These are phyloP conservation scores for Polydrusus cervinus DNA, from an alignment of 2,888 invertebrate species.

Conservation along the genomic window DNA sequence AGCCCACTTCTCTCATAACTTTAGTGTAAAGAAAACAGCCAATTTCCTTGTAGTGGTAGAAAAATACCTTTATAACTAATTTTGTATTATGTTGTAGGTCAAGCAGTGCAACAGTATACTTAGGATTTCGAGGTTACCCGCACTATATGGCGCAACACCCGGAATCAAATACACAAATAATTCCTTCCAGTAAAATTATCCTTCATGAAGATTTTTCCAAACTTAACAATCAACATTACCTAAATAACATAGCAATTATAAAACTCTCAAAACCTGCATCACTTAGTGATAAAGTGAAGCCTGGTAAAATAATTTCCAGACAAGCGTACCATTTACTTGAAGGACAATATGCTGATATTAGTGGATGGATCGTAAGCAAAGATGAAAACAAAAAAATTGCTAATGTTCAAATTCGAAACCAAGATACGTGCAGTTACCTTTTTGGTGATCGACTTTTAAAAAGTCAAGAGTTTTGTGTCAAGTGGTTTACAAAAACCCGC, in stretches of 20 bases:
- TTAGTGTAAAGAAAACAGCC: too few species aligned
- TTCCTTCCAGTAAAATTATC: not conserved
- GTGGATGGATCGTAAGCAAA: constrained; percentile 19
- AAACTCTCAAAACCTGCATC: constrained; percentile 17
- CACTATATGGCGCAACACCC: constrained; percentile 9
- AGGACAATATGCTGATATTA: constrained; percentile 11
- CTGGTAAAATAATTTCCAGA: constrained; percentile 23
- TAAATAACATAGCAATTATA: constrained; percentile 38
- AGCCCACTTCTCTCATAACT: too few species aligned
- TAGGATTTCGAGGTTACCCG: constrained; percentile 30
- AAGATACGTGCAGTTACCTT: constrained; percentile 29
- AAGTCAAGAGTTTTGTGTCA: constrained; percentile 35
- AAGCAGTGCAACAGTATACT: constrained; percentile 6
- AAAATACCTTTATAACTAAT: too few species aligned
- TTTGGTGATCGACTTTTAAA: constrained; percentile 14
- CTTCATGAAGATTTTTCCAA: constrained; percentile 32
- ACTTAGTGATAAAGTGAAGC: not conserved
- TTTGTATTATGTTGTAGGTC: constrained; percentile 9
- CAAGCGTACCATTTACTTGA: constrained; percentile 16
- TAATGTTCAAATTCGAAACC: constrained; percentile 17
- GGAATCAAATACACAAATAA: constrained; percentile 25
- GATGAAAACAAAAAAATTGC: constrained; percentile 24
- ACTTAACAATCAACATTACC: constrained; percentile 19
- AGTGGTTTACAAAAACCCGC: constrained; percentile 12
- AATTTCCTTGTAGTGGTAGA: too few species aligned